phyloP scores from a whole-genome alignment of 1,140 invertebrate species.

The Drosophila fuyamai region DNA sequence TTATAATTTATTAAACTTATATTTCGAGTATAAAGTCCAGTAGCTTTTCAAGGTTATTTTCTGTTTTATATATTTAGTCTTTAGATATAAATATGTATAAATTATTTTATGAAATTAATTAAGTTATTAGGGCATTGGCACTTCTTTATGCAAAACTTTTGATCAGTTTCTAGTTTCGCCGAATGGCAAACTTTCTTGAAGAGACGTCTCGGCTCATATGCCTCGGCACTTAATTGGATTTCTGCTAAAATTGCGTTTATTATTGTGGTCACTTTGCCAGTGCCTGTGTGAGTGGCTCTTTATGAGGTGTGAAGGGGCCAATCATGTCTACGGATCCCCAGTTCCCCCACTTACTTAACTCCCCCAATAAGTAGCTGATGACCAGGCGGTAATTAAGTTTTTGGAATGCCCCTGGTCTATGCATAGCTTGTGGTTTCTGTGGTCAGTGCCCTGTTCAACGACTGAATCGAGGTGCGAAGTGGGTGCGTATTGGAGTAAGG shows the following conservation, averaged over 20 bases:
- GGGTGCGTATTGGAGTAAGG: not conserved
- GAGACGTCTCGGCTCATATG: slow-evolving; percentile 61
- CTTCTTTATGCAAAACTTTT: not conserved
- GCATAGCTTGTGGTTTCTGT: slow-evolving; percentile 55
- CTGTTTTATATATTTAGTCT: no score
- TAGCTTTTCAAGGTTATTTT: no score
- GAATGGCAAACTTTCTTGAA: slow-evolving; percentile 43
- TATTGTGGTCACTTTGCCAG: slow-evolving; percentile 64
- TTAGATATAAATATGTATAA: no score
- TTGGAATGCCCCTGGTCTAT: slow-evolving; percentile 40
- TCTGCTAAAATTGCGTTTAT: slow-evolving; percentile 82
- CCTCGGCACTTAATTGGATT: slow-evolving; percentile 75
- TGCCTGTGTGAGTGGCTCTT: slow-evolving; percentile 36
- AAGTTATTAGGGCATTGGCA: not conserved
- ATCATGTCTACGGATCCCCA: slow-evolving; percentile 28
- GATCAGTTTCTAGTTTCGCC: slow-evolving; percentile 12
- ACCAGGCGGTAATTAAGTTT: slow-evolving; percentile 79
- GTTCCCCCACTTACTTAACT: slow-evolving; percentile 20
- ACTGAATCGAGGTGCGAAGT: slow-evolving; percentile 13
- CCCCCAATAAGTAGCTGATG: slow-evolving; percentile 52
- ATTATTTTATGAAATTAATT: no score
- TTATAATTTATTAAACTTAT: no score
- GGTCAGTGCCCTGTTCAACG: slow-evolving; percentile 33
- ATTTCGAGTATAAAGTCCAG: no score
- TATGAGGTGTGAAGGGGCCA: slow-evolving; percentile 80